Conservation (phyloP, 2,888 invertebrate species). For the Oligia latruncula region DNA sequence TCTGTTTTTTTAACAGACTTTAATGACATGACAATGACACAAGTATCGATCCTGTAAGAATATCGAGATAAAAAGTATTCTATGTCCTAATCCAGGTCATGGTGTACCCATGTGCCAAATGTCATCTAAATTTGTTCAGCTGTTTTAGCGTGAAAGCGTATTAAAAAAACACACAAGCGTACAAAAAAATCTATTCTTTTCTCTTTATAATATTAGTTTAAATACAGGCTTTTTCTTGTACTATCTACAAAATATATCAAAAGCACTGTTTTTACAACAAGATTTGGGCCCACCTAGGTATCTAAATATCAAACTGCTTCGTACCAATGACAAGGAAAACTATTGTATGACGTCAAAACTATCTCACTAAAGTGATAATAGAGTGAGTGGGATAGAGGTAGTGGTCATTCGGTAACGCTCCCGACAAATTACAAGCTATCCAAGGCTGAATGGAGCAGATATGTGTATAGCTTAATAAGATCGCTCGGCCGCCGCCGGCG, state of each 20-base stretch:
- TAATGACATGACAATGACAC: too few species aligned
- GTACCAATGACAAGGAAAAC: not conserved
- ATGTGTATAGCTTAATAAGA: conserved; percentile 67
- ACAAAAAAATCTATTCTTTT: too few species aligned
- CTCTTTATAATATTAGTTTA: not conserved
- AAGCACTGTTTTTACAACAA: not conserved
- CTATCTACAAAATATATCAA: not conserved
- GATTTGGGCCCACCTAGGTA: not conserved
- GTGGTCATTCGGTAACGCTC: conserved; percentile 38
- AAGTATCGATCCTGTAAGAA: not conserved
- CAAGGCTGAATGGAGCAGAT: conserved; percentile 54
- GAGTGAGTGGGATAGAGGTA: conserved; percentile 31
- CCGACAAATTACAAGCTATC: conserved; percentile 61
- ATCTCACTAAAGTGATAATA: conserved; percentile 32
- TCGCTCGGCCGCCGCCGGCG: conserved; percentile 41
- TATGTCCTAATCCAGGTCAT: not conserved
- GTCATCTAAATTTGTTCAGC: not conserved
- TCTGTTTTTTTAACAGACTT: not conserved
- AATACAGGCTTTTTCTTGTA: not conserved
- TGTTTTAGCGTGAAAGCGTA: not conserved
- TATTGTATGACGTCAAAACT: not conserved
- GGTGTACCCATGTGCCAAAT: not conserved
- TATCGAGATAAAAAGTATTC: not conserved
- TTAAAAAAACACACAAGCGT: not conserved
- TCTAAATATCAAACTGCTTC: not conserved